phyloP scores from a whole-genome alignment of 92 coral and sea anemone genomes.

The Porites rus region DNA sequence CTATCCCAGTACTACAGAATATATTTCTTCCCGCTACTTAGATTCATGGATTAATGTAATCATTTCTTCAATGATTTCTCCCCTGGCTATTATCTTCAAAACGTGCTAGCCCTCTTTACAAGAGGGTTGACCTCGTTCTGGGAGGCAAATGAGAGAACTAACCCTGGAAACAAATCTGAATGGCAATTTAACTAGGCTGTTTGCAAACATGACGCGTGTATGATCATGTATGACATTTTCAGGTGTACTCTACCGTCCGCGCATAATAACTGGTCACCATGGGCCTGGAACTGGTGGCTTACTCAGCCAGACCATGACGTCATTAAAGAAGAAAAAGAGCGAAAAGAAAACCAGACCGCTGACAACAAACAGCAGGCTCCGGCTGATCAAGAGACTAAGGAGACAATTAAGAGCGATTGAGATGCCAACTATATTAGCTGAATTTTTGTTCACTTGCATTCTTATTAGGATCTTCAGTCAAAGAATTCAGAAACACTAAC shows the following conservation, averaged over 20 bases:
- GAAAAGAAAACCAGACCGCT: background rate
- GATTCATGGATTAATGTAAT: too few relatives aligned
- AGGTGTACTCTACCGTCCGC: conserved; percentile 45
- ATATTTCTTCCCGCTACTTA: too few relatives aligned
- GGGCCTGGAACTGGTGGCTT: conserved; percentile 59
- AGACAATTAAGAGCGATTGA: background rate
- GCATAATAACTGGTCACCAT: conserved; percentile 44
- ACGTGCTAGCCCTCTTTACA: too few relatives aligned
- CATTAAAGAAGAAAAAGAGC: conserved; percentile 15
- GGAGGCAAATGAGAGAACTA: too few relatives aligned
- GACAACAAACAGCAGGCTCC: background rate
- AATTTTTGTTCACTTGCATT: background rate
- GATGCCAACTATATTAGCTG: background rate
- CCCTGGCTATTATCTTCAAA: too few relatives aligned
- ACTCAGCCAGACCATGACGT: background rate
- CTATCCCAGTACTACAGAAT: too few relatives aligned
- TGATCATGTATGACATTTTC: background rate
- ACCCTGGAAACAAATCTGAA: too few relatives aligned
- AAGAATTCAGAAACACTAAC: background rate
- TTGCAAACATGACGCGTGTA: background rate
- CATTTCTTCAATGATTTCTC: too few relatives aligned
- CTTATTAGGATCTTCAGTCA: background rate
- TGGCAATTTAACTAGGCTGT: too few relatives aligned
- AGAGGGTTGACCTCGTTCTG: too few relatives aligned
- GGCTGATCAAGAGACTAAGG: background rate